These are phyloP conservation scores for Melanostoma scalare DNA, from an alignment of 2,888 invertebrate species.

Conservation along the genomic window DNA sequence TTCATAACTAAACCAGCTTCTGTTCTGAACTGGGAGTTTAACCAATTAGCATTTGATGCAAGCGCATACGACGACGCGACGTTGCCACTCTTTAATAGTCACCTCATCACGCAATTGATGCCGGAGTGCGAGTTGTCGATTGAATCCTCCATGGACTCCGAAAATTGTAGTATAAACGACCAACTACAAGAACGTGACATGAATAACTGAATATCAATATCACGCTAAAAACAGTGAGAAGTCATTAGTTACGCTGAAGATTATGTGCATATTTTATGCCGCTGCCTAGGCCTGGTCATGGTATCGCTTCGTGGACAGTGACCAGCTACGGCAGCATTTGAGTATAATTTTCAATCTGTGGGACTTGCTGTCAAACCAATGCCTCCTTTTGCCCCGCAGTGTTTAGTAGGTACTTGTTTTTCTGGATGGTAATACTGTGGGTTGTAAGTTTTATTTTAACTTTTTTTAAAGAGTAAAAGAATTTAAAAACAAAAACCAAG, in stretches of 20 bases:
- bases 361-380: too few species aligned
- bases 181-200: constrained; percentile 57
- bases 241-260: constrained; percentile 61
- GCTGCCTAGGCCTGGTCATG: neutral
- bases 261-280: constrained; percentile 63
- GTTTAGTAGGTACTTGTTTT: too few species aligned
- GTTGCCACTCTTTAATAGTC: constrained; percentile 1
- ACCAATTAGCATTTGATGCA: constrained; percentile 41
- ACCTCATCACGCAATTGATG: constrained; percentile 8
- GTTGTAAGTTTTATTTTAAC: too few species aligned
- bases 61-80: constrained; percentile 15
- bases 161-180: constrained; percentile 43
- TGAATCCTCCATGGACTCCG: constrained; percentile 42
- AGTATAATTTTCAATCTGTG: too few species aligned
- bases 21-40: neutral
- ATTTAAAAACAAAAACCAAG: too few species aligned
- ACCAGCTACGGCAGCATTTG: neutral
- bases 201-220: constrained; percentile 69
- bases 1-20: neutral
- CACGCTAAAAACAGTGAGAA: constrained; percentile 56
- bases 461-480: too few species aligned
- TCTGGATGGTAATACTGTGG: too few species aligned
- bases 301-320: constrained; percentile 27
- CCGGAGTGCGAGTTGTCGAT: constrained; percentile 36
- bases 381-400: too few species aligned